Conservation (phyloP, 2,113 vertebrate genomes). For the Chaetodon auriga region DNA sequence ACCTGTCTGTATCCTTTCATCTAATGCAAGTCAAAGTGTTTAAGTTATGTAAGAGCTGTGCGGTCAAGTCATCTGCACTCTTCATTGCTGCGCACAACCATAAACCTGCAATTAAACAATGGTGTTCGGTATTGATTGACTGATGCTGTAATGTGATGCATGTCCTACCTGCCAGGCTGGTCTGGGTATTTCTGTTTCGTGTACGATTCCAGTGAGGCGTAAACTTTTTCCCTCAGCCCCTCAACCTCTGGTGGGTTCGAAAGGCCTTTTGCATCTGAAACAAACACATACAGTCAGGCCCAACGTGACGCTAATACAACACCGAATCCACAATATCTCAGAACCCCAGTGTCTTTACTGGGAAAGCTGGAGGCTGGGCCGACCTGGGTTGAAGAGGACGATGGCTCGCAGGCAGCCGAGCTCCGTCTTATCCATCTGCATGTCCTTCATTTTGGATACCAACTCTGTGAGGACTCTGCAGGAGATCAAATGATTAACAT, state of each 20-base stretch:
- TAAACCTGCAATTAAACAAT: background rate
- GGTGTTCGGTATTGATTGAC: background rate
- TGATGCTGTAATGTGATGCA: background rate
- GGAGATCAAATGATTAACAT: conserved; percentile 24
- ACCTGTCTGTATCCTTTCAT: background rate
- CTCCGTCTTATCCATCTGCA: conserved; percentile 98
- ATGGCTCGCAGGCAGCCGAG: conserved; percentile 95
- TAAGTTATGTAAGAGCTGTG: background rate
- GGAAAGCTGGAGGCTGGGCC: conserved; percentile 16
- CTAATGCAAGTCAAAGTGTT: background rate
- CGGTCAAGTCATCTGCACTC: background rate
- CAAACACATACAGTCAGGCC: background rate
- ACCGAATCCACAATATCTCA: background rate
- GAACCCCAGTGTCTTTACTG: background rate
- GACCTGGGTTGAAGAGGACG: conserved; percentile 96
- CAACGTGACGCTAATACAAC: background rate
- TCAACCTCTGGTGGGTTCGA: conserved; percentile 95
- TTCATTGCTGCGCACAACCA: background rate
- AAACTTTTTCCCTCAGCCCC: conserved; percentile 92
- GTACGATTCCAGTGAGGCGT: conserved; percentile 95
- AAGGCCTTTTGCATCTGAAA: conserved; percentile 94
- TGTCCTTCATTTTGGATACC: conserved; percentile 98
- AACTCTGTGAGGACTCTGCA: conserved; percentile 94
- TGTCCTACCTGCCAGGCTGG: conserved; percentile 92
- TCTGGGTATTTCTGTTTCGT: conserved; percentile 97